Conservation (phyloP, 2,888 invertebrate species). For the Meteorus colon region DNA sequence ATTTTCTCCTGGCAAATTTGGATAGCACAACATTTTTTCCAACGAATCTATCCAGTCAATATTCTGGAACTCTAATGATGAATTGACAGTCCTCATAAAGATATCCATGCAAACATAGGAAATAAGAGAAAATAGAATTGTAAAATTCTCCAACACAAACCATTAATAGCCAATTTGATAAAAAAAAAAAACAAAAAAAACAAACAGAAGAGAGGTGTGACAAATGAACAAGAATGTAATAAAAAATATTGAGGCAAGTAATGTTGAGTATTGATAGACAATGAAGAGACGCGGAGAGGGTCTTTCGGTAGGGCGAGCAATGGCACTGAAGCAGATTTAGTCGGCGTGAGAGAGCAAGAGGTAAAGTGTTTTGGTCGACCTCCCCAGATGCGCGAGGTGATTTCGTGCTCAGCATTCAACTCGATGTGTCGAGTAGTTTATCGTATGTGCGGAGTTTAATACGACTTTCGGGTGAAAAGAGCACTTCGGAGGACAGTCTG, state of each 20-base stretch:
- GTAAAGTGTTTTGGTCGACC: slow-evolving; percentile 39
- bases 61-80: no score
- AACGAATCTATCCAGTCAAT: no score
- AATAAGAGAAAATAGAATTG: no score
- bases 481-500: slow-evolving; percentile 65
- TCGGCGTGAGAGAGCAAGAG: slow-evolving; percentile 40
- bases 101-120: no score
- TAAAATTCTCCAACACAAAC: no score
- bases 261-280: slow-evolving; percentile 29
- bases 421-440: slow-evolving; percentile 64
- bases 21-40: no score
- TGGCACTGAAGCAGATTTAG: slow-evolving; percentile 50
- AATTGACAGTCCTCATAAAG: no score
- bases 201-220: slow-evolving; percentile 17
- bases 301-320: slow-evolving; percentile 38
- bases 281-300: slow-evolving; percentile 37
- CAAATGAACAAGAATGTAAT: slow-evolving; percentile 14
- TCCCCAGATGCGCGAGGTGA: slow-evolving; percentile 54
- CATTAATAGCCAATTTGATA: no score
- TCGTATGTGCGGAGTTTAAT: slow-evolving; percentile 68
- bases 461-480: slow-evolving; percentile 66
- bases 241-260: no score
- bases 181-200: not conserved
- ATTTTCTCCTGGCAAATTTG: no score
- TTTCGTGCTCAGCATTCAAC: slow-evolving; percentile 64